These are phyloP conservation scores for Eumerus sabulonum DNA, from an alignment of 2,888 invertebrate species.

Conservation along the genomic window DNA sequence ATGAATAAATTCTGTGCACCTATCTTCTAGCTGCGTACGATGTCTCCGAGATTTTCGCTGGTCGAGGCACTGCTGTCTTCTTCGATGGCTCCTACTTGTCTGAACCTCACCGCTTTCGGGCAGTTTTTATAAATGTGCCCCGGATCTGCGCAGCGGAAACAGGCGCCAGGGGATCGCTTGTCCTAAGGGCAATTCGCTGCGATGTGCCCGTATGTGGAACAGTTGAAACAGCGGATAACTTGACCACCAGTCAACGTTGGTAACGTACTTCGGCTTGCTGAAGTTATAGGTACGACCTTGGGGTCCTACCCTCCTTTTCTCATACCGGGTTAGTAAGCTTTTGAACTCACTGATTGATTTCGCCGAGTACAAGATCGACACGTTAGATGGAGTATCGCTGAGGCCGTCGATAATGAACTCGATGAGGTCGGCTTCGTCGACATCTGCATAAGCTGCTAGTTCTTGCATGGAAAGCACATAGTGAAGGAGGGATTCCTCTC, in stretches of 20 bases:
- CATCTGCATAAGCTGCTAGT: background rate
- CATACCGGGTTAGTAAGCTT: background rate
- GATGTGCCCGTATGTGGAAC: conserved; percentile 7
- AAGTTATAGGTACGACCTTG: conserved; percentile 20
- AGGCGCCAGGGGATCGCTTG: conserved; percentile 22
- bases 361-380: conserved; percentile 8
- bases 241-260: background rate
- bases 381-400: background rate
- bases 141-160: conserved; percentile 23
- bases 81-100: conserved; percentile 4
- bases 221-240: conserved; percentile 1
- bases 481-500: background rate
- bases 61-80: background rate
- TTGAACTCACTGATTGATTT: conserved; percentile 5
- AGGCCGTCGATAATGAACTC: conserved; percentile 19
- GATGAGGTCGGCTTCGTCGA: background rate
- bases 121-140: no score
- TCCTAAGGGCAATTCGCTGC: background rate
- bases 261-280: background rate
- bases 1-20: conserved; percentile 9
- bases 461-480: conserved; percentile 18
- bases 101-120: background rate
- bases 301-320: conserved; percentile 4
- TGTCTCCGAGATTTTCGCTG: background rate
- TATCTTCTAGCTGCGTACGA: background rate